Evolutionary conservation across 2,113 vertebrate genomes (phyloP), one percentile per base, ranked within the genome.

Genomic region (Ploceus nigricollis): DNA sequence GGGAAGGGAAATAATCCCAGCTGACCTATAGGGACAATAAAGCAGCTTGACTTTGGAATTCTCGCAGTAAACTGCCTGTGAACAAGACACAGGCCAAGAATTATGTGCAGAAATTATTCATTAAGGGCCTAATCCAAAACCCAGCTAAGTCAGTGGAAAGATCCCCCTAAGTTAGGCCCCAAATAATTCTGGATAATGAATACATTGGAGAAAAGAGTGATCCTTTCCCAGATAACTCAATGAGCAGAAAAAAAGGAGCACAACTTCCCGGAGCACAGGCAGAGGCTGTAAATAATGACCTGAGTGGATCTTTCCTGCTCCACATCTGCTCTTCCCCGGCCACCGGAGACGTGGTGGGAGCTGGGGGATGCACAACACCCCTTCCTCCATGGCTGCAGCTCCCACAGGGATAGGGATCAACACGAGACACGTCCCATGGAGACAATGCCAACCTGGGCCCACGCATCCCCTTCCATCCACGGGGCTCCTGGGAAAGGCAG

Each of bases 81-180:
- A 96, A 96, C 93, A 91, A 96, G 95, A 95, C 86, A 91, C 87
- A 93, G 94, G 94, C 92, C 94, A 97, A 96, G 95, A 95, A 95
- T 95, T 96, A 96, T 96, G 91, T 95, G 96, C 95, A 96, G 94
- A 96, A 94, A 96, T 96, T 95, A 96, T 97, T 95, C 95, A 94
- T 96, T 94, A 94, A 97, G 95, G 92, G 77, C 84, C 93, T 96
- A 96, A 96, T 96, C 94, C 96, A 95, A 96, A 96, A 63, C 82
- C 91, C 91, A 84, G 92, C 89, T 86, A 95, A 96, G 93, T 71
- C 93, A 96, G 88, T 95, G 94, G 96, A 97, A 96, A 94, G 78
- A 95, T 93, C 94, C 91, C 91, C 90, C 60, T 64, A 19, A 71
- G 90, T 71, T 90, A 93, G 96, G 96, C 88, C 95, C 92, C 94